These are phyloP conservation scores for Hyaena hyaena DNA, from an alignment of 2,113 vertebrate species.

Conservation along the genomic window DNA sequence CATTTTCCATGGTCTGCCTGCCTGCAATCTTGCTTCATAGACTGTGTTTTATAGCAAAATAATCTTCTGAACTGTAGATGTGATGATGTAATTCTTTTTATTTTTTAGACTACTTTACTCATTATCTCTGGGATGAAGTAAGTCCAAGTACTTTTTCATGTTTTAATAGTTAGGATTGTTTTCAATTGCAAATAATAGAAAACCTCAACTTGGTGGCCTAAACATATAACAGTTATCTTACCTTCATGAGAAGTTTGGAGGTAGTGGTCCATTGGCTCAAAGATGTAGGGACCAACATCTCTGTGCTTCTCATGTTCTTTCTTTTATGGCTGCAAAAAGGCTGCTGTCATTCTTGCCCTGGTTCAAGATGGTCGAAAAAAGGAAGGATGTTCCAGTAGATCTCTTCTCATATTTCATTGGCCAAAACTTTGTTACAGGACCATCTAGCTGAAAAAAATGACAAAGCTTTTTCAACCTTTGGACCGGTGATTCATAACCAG, in stretches of 20 bases:
- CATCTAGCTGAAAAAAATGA: conserved; percentile 18
- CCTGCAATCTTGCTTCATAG: background rate
- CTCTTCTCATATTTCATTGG: background rate
- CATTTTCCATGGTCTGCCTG: background rate
- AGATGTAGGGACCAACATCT: background rate
- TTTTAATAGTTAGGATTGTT: background rate
- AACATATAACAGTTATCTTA: background rate
- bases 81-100: background rate
- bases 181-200: background rate
- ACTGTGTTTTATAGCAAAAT: background rate
- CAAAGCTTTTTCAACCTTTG: background rate
- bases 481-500: background rate
- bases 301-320: background rate
- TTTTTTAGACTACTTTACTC: background rate
- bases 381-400: background rate
- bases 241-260: background rate
- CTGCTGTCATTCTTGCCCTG: background rate
- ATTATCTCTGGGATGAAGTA: conserved; percentile 10
- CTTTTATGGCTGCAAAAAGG: background rate
- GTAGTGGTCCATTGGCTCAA: background rate
- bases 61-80: background rate
- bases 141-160: background rate
- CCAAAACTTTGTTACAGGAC: background rate
- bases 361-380: background rate
- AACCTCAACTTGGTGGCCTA: background rate